Evolutionary conservation across 2,113 vertebrate species (phyloP), one percentile per base, ranked within the genome.

Genomic region (Rhynchopsitta pachyrhyncha): DNA sequence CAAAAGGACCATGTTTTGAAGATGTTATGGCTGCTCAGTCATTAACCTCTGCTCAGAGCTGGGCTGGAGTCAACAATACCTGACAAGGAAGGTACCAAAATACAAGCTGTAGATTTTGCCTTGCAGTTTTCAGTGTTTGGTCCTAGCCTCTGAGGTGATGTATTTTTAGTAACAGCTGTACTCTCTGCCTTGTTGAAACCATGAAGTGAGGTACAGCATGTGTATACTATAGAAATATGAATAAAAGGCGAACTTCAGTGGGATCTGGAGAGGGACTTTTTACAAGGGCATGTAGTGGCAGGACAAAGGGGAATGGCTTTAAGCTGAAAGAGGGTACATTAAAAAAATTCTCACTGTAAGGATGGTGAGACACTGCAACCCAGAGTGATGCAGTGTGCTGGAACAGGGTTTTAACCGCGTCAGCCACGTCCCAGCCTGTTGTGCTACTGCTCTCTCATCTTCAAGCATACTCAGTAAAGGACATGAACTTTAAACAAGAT

Each of bases 21-120:
- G 66, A 64, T 39, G 6, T 12, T 60, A 77, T 7, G 52, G 23
- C 37, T 81, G 63, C 66, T 95, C 60, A 50, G 79, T 53, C 79
- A 53, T 74, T 88, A 66, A 82, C 37, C 37, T 11, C 60, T 74
- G 35, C 50, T 74, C 33, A 67, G 64, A 90, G 42, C 37, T 80
- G 53, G 19, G 24, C 50, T 90, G 42, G 42, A 74, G 35, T 50
- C 59, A 92, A 78, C 49, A 90, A 10, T 37, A 69, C 19, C 55
- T 53, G 49, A 53, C 23, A 31, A 53, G 52, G 46, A 86, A 80
- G 27, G 42, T 71, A 62, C 25, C 82, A 93, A 94, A 92, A 82
- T 90, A 86, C 82, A 77, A 57, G 41, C 35, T 42, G 20, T 20
- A 86, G 50, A 83, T 71, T 95, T 52, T 39, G 24, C n/a, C 35